phyloP scores from a whole-genome alignment of 2,797 vertebrate species.

The Margarornis squamiger region DNA sequence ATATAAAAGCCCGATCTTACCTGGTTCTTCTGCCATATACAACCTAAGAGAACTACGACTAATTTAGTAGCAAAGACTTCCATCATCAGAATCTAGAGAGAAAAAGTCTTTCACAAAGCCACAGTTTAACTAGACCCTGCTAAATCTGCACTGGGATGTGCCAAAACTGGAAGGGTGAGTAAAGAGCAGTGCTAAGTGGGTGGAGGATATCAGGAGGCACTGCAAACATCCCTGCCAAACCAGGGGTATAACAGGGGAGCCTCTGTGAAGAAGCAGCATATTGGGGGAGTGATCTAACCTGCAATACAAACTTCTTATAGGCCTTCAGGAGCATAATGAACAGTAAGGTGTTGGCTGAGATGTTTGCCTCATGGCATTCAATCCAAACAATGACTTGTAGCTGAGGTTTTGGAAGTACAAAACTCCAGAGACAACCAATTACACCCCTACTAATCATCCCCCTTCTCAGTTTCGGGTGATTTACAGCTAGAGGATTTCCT shows the following conservation, averaged over 20 bases:
- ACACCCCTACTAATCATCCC: neutral
- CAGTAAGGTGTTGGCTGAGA: neutral
- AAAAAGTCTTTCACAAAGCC: neutral
- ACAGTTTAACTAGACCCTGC: neutral
- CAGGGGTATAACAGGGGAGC: accelerated
- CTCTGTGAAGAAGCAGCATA: neutral
- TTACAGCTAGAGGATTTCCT: neutral
- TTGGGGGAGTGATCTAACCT: neutral
- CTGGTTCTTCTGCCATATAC: neutral
- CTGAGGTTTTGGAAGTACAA: neutral
- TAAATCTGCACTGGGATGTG: neutral
- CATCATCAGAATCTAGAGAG: neutral
- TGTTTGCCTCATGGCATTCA: neutral
- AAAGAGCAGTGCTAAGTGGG: neutral
- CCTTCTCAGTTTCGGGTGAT: neutral
- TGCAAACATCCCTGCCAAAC: neutral
- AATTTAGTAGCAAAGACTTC: neutral
- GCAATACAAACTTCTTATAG: neutral
- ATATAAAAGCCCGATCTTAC: neutral
- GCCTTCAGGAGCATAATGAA: neutral
- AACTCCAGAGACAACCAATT: neutral
- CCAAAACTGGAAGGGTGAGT: neutral
- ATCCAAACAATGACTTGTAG: neutral
- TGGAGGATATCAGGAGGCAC: neutral
- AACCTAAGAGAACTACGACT: neutral